Conservation (phyloP, 2,797 vertebrate species). For the Glyptemys insculpta region DNA sequence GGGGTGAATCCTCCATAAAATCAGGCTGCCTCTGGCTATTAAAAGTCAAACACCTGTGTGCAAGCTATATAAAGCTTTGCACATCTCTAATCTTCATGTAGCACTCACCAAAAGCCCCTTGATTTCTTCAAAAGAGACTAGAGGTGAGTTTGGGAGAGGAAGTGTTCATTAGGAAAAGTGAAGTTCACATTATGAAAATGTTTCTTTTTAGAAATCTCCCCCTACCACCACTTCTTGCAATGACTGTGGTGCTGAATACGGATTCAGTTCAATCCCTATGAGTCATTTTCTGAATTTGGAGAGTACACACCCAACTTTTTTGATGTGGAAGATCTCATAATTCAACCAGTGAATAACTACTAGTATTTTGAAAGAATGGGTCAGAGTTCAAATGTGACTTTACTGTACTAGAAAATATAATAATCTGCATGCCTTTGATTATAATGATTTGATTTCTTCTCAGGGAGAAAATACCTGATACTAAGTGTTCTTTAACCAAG, state of each 20-base stretch:
- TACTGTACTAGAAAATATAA: rapidly evolving
- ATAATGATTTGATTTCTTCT: background rate
- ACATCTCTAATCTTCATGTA: background rate
- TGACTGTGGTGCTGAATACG: background rate
- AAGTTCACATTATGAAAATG: background rate
- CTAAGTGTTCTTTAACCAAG: background rate
- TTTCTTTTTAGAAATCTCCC: background rate
- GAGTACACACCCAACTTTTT: background rate
- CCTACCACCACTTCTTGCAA: background rate
- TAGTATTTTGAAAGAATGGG: background rate
- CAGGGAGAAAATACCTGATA: background rate
- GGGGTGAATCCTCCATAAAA: background rate
- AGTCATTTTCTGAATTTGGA: conserved; percentile 4
- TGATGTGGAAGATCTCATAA: background rate
- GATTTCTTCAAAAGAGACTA: background rate
- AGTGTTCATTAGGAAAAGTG: background rate
- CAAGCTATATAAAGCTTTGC: background rate
- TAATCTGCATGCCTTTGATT: background rate
- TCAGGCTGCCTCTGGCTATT: background rate
- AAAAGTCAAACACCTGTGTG: background rate
- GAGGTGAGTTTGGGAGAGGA: background rate
- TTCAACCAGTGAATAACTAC: background rate
- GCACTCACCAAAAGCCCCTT: background rate
- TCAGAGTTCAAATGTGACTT: background rate
- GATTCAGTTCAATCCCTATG: background rate